Percentiles rank a stretch among this genome's conserved stretches.
Evolutionary conservation across 2,797 vertebrate species (phyloP).

Genomic region (Danio albolineatus): DNA sequence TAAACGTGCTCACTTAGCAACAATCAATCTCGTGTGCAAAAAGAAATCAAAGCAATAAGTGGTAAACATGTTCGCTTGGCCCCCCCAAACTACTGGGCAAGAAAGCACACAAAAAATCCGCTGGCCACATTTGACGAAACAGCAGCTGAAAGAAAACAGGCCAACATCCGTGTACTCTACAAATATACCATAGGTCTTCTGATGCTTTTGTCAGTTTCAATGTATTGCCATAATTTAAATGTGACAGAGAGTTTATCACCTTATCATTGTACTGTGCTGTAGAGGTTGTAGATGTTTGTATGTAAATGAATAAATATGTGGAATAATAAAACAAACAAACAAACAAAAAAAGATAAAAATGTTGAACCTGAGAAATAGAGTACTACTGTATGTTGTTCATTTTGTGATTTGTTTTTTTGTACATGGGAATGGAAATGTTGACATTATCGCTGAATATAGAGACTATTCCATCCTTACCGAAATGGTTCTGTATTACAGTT

Average conservation of each 20-base stretch:
- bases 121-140: slow-evolving; percentile 63
- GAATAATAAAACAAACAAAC: slow-evolving; percentile 73
- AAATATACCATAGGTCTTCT: slow-evolving; percentile 70
- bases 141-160: slow-evolving; percentile 58
- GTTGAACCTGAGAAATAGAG: slow-evolving; percentile 76
- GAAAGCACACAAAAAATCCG: slow-evolving; percentile 64
- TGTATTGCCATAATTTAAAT: slow-evolving; percentile 77
- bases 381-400: slow-evolving; percentile 80
- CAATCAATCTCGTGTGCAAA: slow-evolving; percentile 76
- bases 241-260: slow-evolving; percentile 78
- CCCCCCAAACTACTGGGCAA: slow-evolving; percentile 66
- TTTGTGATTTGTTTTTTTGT: slow-evolving; percentile 79
- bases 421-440: slow-evolving; percentile 77
- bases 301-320: slow-evolving; percentile 82
- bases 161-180: slow-evolving; percentile 69
- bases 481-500: slow-evolving; percentile 74
- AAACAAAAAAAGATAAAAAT: slow-evolving; percentile 72
- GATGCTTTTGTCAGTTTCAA: slow-evolving; percentile 77
- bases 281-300: slow-evolving; percentile 90
- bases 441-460: slow-evolving; percentile 74
- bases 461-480: slow-evolving; percentile 79
- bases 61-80: slow-evolving; percentile 72
- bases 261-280: slow-evolving; percentile 87
- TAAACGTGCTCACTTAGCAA: slow-evolving; percentile 70
- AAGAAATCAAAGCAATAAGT: slow-evolving; percentile 85